phyloP scores from a whole-genome alignment of 2,113 vertebrate genomes.

The Pachycephala philippinensis region DNA sequence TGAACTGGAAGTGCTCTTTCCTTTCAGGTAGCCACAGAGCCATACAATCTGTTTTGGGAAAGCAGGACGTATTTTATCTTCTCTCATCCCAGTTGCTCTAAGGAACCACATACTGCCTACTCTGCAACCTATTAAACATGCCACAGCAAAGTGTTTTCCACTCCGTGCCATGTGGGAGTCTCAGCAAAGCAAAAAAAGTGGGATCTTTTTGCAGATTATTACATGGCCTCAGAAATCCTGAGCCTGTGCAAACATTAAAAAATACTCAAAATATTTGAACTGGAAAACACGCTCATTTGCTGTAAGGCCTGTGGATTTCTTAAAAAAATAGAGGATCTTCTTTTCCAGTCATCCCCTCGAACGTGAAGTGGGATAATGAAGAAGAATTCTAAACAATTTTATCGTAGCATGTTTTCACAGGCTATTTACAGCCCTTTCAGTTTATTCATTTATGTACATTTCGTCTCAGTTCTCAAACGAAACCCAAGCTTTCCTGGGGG shows the following conservation, averaged over 20 bases:
- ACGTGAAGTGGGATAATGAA: conserved; percentile 14
- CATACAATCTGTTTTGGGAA: conserved; percentile 42
- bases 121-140: conserved; percentile 31
- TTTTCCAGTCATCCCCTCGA: background rate
- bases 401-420: background rate
- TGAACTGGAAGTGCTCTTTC: conserved; percentile 47
- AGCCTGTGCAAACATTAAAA: conserved; percentile 56
- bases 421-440: background rate
- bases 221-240: conserved; percentile 5
- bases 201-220: conserved; percentile 11
- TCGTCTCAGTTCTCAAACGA: conserved; percentile 13
- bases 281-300: conserved; percentile 19
- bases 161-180: conserved; percentile 9
- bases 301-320: conserved; percentile 44
- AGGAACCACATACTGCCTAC: background rate
- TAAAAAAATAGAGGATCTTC: conserved; percentile 21
- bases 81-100: background rate
- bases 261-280: conserved; percentile 64
- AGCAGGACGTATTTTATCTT: conserved; percentile 55
- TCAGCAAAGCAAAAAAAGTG: conserved; percentile 10
- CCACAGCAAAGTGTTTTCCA: conserved; percentile 45
- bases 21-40: conserved; percentile 54
- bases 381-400: background rate
- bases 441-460: conserved; percentile 27
- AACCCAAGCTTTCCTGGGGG: background rate